These are phyloP conservation scores for Iselma pallidipennis DNA, from an alignment of 2,888 invertebrate species.

Conservation along the genomic window DNA sequence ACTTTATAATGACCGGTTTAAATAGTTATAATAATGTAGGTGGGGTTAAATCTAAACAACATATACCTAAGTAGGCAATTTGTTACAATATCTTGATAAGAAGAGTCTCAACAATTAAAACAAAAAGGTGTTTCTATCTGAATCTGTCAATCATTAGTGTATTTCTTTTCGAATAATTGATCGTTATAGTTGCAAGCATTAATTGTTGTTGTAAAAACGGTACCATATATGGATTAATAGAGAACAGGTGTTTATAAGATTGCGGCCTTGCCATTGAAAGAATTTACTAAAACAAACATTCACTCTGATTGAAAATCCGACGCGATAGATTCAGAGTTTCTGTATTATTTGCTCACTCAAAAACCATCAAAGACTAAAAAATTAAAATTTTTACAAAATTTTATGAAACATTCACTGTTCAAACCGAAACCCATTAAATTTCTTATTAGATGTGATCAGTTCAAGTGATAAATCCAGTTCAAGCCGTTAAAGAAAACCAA, in stretches of 20 bases:
- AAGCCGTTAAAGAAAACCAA: too few relatives aligned
- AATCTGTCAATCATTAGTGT: background rate
- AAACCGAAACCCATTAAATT: too few relatives aligned
- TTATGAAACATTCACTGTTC: too few relatives aligned
- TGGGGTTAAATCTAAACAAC: background rate
- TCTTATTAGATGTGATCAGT: too few relatives aligned
- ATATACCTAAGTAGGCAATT: constrained; percentile 10
- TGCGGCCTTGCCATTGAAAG: background rate
- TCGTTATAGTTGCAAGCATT: background rate
- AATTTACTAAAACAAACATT: background rate
- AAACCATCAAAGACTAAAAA: too few relatives aligned
- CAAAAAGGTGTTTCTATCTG: background rate
- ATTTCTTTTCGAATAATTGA: background rate
- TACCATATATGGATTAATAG: background rate
- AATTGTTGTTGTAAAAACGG: background rate
- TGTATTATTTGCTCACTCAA: too few relatives aligned
- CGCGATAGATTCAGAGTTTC: too few relatives aligned
- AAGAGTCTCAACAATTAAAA: too few relatives aligned
- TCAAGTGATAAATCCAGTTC: too few relatives aligned
- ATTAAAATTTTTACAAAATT: too few relatives aligned
- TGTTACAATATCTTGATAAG: background rate
- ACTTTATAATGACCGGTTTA: background rate
- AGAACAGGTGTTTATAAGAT: background rate
- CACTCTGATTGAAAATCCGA: background rate
- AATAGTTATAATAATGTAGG: background rate